Evolutionary conservation across 37 sponge, comb jelly and placozoan species (phyloP), one percentile per base, ranked within the genome.

Genomic region (Beroe ovata): DNA sequence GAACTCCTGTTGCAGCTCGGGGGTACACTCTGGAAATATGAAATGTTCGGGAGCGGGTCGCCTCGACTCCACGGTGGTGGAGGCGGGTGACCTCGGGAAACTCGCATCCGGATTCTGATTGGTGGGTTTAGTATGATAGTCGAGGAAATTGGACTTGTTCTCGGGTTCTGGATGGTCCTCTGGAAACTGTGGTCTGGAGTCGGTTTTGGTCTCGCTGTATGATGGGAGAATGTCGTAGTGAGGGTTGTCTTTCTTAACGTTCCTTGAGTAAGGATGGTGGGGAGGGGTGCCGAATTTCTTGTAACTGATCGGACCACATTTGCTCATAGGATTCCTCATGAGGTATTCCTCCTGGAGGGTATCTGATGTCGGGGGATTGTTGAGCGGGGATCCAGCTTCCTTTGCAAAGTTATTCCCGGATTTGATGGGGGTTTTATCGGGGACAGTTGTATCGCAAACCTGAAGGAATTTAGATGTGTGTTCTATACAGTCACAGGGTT

Each of bases 371-470:
- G 0, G 4, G n/a, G 84, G 84, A 8, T 8, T 1, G 3, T 14
- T 29, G 8, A 4, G 32, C 25, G 84, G 84, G 20, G 35, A 21
- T 3, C 18, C 22, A 40, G 84, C 22, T 42, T 42, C 2, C 36
- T 34, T 11, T 8, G 29, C 69, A 1, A 1, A 18, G 18, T 77
- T 77, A 25, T 42, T 42, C 0, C 54, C 3, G 4, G 84, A 42
- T 0, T n/a, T 40, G 23, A 35, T 3, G 22, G 54, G 42, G 11
- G 54, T 47, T 11, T 47, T 47, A 41, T 77, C 84, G 18, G 84
- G 84, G 1, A 77, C 84, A 2, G 84, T 77, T 37, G 84, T 77
- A 19, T 77, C 84, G 28, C 84, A 77, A 1, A 77, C 84, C 84
- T 77, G 84, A 19, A 8, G 26, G 59, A n/a, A n/a, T n/a, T n/a